These are phyloP conservation scores for Hylia prasina DNA, from an alignment of 2,113 vertebrate genomes.

Conservation along the genomic window DNA sequence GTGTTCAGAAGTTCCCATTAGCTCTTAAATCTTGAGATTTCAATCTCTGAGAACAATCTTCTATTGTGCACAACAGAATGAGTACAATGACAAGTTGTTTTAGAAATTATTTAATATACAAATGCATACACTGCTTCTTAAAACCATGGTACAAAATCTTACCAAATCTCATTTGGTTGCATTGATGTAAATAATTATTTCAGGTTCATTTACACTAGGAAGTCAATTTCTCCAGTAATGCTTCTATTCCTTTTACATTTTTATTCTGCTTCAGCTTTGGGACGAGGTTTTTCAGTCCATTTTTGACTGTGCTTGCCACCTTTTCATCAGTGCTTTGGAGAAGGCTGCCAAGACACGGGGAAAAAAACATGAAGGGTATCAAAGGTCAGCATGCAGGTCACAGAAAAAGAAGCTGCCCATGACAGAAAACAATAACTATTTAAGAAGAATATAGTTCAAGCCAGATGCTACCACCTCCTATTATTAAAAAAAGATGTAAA, in stretches of 20 bases:
- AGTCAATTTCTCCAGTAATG: conserved; percentile 82
- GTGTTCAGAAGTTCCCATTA: background rate
- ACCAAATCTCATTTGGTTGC: background rate
- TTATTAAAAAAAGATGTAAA: background rate
- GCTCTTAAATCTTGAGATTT: background rate
- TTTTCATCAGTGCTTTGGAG: conserved; percentile 81
- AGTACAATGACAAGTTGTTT: background rate
- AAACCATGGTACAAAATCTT: background rate
- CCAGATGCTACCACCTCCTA: background rate
- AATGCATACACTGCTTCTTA: background rate
- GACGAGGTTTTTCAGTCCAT: conserved; percentile 74
- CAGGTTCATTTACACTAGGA: conserved; percentile 52
- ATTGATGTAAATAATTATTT: background rate
- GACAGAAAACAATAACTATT: background rate
- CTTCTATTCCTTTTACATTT: conserved; percentile 80
- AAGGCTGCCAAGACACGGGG: conserved; percentile 73
- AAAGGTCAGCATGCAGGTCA: background rate
- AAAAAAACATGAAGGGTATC: background rate
- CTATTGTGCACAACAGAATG: background rate
- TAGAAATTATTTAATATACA: conserved; percentile 37
- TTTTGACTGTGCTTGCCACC: conserved; percentile 77
- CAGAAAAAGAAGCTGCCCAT: background rate
- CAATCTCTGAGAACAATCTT: background rate
- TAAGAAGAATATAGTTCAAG: background rate
- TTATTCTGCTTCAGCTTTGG: conserved; percentile 73